Base-by-base conservation (phyloP, 2,888 invertebrate genomes). In the Polymixis flavicincta region DNA sequence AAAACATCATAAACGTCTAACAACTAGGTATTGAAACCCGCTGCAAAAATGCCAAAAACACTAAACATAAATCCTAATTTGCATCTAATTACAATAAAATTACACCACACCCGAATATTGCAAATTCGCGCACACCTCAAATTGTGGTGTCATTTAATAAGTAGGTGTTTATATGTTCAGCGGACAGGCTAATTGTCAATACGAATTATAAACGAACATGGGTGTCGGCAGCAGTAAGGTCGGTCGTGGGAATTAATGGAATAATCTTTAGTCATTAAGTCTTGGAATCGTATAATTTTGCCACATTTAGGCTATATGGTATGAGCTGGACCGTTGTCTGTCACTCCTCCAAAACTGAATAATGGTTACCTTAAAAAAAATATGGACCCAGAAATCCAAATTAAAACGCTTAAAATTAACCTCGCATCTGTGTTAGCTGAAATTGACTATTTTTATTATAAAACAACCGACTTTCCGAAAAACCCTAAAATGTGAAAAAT, bases 121-220 rank as follows among this genome's bases (percentile, higher is more conserved):
- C 85, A 80, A 81, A 82, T 83, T 84, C 72, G 76, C 67, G 72
- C 82, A 80, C 84, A 73, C 71, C 76, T 87, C 76, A 73, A 87
- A 78, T 65, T 54, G 74, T 81, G 67, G 74, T 89, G 88, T 89
- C 89, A 89, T 85, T 88, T 86, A 73, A 78, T 78, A 76, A 77
- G 85, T 88, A 81, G 79, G 83, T 79, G 78, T 78, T 77, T 80
- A 82, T 68, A 63, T 68, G 71, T 71, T 70, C 45, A 65, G 60
- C 55, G 71, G 73, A 65, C 81, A 78, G 76, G 66, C 69, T 86
- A 80, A 87, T 87, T 84, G 76, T 77, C 57, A 25, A 74, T 71
- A 76, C 67, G 61, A 77, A 77, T 32, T 63, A 71, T 67, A 45
- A 45, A 76, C 52, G 25, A 77, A 72, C 66, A 83, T 84, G 77